Conservation (phyloP, 2,797 vertebrate species). For the Gadopsis marmoratus region DNA sequence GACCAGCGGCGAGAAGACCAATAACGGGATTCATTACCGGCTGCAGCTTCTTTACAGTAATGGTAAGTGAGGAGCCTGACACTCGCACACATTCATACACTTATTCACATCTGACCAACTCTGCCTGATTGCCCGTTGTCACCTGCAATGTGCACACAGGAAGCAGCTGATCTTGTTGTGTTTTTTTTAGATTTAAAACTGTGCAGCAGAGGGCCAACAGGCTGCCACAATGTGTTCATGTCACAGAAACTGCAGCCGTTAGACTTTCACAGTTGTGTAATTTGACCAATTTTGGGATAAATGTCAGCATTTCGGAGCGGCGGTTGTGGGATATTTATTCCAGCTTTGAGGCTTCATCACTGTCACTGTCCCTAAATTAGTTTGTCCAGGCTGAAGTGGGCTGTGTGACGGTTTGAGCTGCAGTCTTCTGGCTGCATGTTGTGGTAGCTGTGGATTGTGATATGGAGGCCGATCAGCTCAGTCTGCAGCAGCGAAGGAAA, state of each 20-base stretch:
- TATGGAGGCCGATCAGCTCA: constrained; percentile 37
- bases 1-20: constrained; percentile 97
- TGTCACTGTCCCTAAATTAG: constrained; percentile 43
- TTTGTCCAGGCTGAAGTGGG: constrained; percentile 35
- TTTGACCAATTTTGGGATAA: constrained; percentile 28
- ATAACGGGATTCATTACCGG: constrained; percentile 98
- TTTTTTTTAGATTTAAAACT: constrained; percentile 7
- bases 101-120: constrained; percentile 2
- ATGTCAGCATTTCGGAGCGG: constrained; percentile 34
- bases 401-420: constrained; percentile 29
- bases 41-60: constrained; percentile 98
- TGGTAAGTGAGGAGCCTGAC: constrained; percentile 85
- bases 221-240: constrained; percentile 18
- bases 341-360: constrained; percentile 39
- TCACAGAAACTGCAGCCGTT: constrained; percentile 20
- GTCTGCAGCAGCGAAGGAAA: constrained; percentile 15
- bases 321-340: constrained; percentile 17
- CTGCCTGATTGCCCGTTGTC: constrained; percentile 12
- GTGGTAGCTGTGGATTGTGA: constrained; percentile 33
- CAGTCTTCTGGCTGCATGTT: constrained; percentile 16
- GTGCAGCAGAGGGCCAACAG: constrained; percentile 29
- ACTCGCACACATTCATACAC: constrained; percentile 21
- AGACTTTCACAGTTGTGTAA: constrained; percentile 37
- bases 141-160: neutral
- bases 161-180: neutral